A percentile compares a stretch with the other conserved stretches of the same genome.
These are phyloP conservation scores for Anarrhichthys ocellatus DNA, from an alignment of 2,113 vertebrate species.

Conservation along the genomic window DNA sequence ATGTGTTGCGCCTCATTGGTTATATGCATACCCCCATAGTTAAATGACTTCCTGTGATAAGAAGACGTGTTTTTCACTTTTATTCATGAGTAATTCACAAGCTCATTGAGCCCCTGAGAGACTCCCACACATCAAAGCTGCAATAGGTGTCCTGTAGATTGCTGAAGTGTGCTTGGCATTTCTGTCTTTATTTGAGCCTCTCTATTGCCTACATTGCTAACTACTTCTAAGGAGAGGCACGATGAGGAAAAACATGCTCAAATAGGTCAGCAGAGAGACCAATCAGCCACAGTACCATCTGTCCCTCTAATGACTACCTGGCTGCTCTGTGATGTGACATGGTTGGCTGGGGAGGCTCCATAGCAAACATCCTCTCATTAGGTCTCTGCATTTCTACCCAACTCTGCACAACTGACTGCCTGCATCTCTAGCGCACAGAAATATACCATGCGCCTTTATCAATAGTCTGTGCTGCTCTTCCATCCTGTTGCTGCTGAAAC, in stretches of 20 bases:
- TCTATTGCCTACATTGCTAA: slow-evolving; percentile 25
- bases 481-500: slow-evolving; percentile 17
- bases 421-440: slow-evolving; percentile 20
- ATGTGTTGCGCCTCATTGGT: background rate
- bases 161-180: slow-evolving; percentile 42
- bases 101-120: slow-evolving; percentile 25
- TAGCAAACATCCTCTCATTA: slow-evolving; percentile 65
- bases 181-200: slow-evolving; percentile 44
- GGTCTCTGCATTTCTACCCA: slow-evolving; percentile 35
- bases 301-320: slow-evolving; percentile 81
- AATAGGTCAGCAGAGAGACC: slow-evolving; percentile 70
- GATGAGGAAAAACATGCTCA: slow-evolving; percentile 71
- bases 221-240: slow-evolving; percentile 40
- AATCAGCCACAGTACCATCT: slow-evolving; percentile 80
- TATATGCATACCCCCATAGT: background rate
- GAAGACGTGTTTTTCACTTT: slow-evolving; percentile 37
- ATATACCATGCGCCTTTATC: background rate
- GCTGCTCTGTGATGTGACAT: slow-evolving; percentile 67
- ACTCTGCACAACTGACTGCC: slow-evolving; percentile 34
- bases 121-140: slow-evolving; percentile 42
- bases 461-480: background rate
- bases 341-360: slow-evolving; percentile 63
- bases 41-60: slow-evolving; percentile 27
- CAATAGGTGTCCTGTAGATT: slow-evolving; percentile 33
- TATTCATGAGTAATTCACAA: slow-evolving; percentile 44